Base-by-base conservation (phyloP, 2,888 invertebrate species). In the Cataglyphis albicans region DNA sequence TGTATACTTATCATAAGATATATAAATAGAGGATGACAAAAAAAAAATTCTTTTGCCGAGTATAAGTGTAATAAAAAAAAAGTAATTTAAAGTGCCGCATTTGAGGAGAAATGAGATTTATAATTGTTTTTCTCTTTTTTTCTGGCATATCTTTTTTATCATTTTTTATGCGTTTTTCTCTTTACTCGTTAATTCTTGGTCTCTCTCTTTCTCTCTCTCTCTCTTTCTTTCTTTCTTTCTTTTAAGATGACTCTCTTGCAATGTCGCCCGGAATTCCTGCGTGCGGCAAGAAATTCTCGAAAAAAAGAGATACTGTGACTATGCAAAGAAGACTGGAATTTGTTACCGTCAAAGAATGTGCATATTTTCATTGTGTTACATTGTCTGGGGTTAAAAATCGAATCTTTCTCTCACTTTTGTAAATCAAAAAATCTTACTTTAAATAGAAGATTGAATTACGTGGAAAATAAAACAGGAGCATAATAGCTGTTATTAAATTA, bases 221-320 rank as follows among this genome's bases (percentile, higher is more conserved):
- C 18, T 68, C 48, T 72, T 25, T 72, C 25, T 68, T 29, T 59
- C 44, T 70, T 35, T 29, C n/a, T 38, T 41, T 63, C 41, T 81
- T 81, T 81, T 59, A 72, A 78, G 72, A 80, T 44, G 59, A 35
- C 32, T 81, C 81, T 48, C 29, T 25, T 63, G 76, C 52, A 74
- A 63, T 55, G 25, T 76, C 48, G 76, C 25, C 44, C 59, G 72
- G 72, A 72, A 80, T 80, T 80, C 59, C 72, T 80, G 78, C 78
- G 78, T 80, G 72, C 57, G 32, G 72, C 59, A 59, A 78, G 78
- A 78, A 78, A 80, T 59, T 80, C 59, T 44, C 12, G 59, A 72
- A 80, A 80, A 76, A 76, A 75, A 72, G 18, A 44, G 12, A 48
- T 72, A 67, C 35, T 32, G 10, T n/a, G n/a, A 44, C 70, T 57